Evolutionary conservation across 2,888 invertebrate species (phyloP).

Genomic region (Lycocerus yunnanus): DNA sequence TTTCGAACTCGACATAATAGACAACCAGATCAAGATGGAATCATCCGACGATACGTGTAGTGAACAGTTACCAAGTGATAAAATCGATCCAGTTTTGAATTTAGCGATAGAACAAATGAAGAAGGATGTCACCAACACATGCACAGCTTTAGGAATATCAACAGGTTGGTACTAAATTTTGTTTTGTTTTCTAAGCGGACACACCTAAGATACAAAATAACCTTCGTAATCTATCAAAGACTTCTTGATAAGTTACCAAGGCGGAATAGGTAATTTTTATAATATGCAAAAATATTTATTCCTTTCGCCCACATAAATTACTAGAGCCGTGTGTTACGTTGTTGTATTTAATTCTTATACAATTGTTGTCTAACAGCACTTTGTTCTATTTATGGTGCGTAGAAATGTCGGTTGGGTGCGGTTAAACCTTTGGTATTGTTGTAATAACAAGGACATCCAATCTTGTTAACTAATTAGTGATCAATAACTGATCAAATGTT

Average conservation of each 20-base stretch:
- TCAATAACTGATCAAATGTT: not conserved
- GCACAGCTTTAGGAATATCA: constrained; percentile 83
- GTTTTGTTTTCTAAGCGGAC: constrained; percentile 1
- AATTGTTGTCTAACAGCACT: constrained; percentile 17
- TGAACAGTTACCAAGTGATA: constrained; percentile 68
- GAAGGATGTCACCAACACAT: constrained; percentile 84
- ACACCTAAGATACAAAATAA: constrained; percentile 24
- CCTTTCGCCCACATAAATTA: constrained; percentile 30
- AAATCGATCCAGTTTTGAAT: constrained; percentile 81
- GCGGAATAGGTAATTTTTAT: constrained; percentile 32
- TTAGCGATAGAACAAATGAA: constrained; percentile 86
- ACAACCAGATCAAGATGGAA: constrained; percentile 68
- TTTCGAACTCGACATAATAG: constrained; percentile 66
- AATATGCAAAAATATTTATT: constrained; percentile 31
- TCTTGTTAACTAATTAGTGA: constrained; percentile 11
- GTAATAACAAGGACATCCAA: constrained; percentile 19
- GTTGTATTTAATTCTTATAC: constrained; percentile 8
- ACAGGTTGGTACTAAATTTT: constrained; percentile 69
- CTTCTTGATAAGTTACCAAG: constrained; percentile 27
- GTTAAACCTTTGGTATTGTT: constrained; percentile 11
- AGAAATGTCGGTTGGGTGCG: constrained; percentile 19
- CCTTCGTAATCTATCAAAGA: constrained; percentile 21
- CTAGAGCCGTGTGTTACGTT: constrained; percentile 33
- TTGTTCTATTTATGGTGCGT: constrained; percentile 9
- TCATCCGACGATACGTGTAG: constrained; percentile 61